These are phyloP conservation scores for Falcaria lacertinaria DNA, from an alignment of 2,888 invertebrate species.

Conservation along the genomic window DNA sequence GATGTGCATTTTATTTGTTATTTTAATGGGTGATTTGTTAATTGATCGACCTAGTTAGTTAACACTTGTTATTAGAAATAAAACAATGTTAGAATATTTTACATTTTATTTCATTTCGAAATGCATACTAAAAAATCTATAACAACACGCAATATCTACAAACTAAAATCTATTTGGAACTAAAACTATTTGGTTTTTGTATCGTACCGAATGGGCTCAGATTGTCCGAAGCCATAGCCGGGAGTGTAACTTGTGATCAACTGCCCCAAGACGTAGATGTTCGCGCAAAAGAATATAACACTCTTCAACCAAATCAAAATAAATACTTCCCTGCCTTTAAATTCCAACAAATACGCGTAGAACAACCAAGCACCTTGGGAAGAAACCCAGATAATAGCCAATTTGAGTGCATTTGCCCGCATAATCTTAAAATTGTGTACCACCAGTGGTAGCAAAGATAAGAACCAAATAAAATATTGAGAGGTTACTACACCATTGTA, in stretches of 20 bases:
- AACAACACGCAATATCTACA: conserved; percentile 18
- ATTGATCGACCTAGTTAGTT: conserved; percentile 37
- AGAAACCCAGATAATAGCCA: conserved; percentile 81
- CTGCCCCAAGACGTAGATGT: conserved; percentile 84
- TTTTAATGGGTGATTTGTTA: conserved; percentile 40
- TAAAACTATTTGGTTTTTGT: neutral
- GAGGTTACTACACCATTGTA: conserved; percentile 98
- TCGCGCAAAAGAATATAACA: conserved; percentile 89
- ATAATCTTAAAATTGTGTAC: conserved; percentile 84
- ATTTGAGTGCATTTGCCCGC: conserved; percentile 61
- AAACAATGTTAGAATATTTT: conserved; percentile 30
- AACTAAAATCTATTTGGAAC: too few relatives aligned
- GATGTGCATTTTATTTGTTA: conserved; percentile 35
- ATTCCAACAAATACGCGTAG: conserved; percentile 95
- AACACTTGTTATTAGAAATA: conserved; percentile 48
- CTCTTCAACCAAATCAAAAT: conserved; percentile 91
- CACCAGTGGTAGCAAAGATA: conserved; percentile 91
- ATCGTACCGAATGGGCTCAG: conserved; percentile 1
- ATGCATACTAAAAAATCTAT: conserved; percentile 20
- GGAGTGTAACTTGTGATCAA: conserved; percentile 68
- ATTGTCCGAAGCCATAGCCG: conserved; percentile 49
- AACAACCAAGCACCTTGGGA: conserved; percentile 93
- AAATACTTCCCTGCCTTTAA: conserved; percentile 90
- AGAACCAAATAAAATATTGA: conserved; percentile 98
- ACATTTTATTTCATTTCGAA: conserved; percentile 23